Evolutionary conservation across 1,140 invertebrate genomes (phyloP), one percentile per base, ranked within the genome.

Genomic region (Gryon sp.): DNA sequence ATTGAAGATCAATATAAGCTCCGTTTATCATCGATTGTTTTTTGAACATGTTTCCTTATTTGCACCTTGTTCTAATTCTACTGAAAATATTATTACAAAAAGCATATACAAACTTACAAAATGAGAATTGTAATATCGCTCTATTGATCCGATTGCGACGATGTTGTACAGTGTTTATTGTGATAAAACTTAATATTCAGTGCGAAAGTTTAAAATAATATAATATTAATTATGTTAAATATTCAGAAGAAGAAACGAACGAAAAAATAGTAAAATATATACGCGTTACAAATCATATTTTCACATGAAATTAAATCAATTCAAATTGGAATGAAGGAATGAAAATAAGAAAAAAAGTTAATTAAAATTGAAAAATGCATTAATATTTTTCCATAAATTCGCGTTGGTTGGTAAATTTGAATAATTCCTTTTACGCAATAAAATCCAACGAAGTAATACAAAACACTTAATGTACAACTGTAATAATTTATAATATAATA

Each of bases 31-130:
- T 52, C 48, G 28, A 36, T 36, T 60, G 5, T 34, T 57, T 30
- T n/a, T 41, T 9, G 26, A 57, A 41, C 52, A 41, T n/a, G 22
- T 59, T 59, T 34, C 12, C 26, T 43, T 59, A 59, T 59, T 59
- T 59, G 53, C 53, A 59, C 53, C 53, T 41, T 59, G 38, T 43
- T 59, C 53, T 45, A 59, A 60, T 20, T 60, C 57, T 60, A 60
- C 18, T 15, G 16, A 45, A 36, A 60, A 24, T 57, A 45, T 30
- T 36, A 60, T 36, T 60, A 46, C 57, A 55, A 46, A 46, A 46
- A 60, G 57, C 41, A 46, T 36, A 18, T 60, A 46, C 57, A 46
- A 60, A 59, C 26, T 59, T 45, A 45, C 19, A 59, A 45, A 59
- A 30, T 15, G 11, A 18, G 22, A 43, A 59, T 43, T 30, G n/a